Percentiles rank a stretch among this genome's conserved stretches.
phyloP scores from a whole-genome alignment of 2,797 vertebrate genomes.

The Gouania willdenowi region DNA sequence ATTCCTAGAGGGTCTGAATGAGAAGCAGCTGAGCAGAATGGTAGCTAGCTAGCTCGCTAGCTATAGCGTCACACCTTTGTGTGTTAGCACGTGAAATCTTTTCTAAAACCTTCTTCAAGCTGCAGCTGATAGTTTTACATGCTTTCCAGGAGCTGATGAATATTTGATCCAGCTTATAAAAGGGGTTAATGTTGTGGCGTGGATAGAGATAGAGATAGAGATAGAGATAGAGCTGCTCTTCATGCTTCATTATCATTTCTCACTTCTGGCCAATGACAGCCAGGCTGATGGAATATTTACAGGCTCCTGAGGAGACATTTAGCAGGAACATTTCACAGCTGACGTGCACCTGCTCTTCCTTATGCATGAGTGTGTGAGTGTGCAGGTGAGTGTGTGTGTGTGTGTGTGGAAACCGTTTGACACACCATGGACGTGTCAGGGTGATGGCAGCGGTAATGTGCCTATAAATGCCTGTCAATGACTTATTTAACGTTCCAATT shows the following conservation, averaged over 20 bases:
- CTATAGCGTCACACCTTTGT: no score
- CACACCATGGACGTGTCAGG: conserved; percentile 40
- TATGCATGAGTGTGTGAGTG: conserved; percentile 1
- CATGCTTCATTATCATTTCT: conserved; percentile 89
- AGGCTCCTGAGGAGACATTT: conserved; percentile 82
- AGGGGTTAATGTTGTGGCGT: conserved; percentile 87
- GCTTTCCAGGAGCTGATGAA: conserved; percentile 86
- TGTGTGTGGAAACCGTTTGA: conserved; percentile 72
- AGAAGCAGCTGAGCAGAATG: no score
- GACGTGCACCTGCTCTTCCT: conserved; percentile 85
- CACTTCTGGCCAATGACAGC: conserved; percentile 82
- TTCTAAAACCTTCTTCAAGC: conserved; percentile 7
- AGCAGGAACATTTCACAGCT: conserved; percentile 80
- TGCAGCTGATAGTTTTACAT: conserved; percentile 77
- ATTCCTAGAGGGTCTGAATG: no score
- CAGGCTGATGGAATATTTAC: conserved; percentile 87
- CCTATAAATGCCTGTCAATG: no score
- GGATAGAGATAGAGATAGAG: no score
- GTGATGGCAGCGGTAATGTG: background rate
- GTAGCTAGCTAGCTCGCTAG: no score
- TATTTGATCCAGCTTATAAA: conserved; percentile 91
- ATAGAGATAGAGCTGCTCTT: conserved; percentile 89
- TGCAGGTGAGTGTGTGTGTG: conserved; percentile 22
- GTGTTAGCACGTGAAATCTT: no score
- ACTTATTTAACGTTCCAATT: no score